A percentile compares a stretch with the other conserved stretches of the same genome.
Conservation (phyloP, 2,113 vertebrate species). For the Grammomys surdaster region DNA sequence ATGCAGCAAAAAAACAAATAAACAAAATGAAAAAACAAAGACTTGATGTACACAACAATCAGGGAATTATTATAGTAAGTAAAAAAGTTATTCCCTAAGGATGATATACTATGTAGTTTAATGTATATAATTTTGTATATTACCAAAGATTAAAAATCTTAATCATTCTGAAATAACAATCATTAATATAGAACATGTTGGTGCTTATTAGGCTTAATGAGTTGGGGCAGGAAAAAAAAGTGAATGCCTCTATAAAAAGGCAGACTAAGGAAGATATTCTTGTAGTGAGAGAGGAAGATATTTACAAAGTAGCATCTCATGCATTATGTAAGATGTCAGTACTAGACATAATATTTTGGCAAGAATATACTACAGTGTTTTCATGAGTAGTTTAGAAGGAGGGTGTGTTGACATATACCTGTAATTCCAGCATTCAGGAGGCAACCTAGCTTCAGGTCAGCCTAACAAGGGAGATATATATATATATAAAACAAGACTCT, state of each 20-base stretch:
- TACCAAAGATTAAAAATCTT: not conserved
- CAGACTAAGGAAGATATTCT: not conserved
- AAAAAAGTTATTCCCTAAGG: slow-evolving; percentile 41
- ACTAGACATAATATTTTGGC: not conserved
- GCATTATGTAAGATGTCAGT: not conserved
- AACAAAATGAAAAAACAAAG: not conserved
- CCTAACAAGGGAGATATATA: not conserved
- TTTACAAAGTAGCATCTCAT: not conserved
- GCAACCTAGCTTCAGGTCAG: not conserved
- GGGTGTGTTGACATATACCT: not conserved
- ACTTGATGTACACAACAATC: not conserved
- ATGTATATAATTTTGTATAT: not conserved
- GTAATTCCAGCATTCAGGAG: no score
- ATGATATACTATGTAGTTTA: not conserved
- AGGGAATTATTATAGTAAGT: not conserved
- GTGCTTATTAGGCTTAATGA: not conserved
- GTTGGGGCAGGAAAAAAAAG: not conserved
- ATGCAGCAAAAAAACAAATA: not conserved
- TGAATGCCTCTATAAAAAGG: slow-evolving; percentile 15
- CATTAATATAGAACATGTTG: slow-evolving; percentile 1
- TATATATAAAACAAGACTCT: not conserved
- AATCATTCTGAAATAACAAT: slow-evolving; percentile 26
- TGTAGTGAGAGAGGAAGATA: not conserved
- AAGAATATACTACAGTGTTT: slow-evolving; percentile 18
- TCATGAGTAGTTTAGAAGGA: not conserved